These are phyloP conservation scores for Choristoneura fumiferana DNA, from an alignment of 1,140 invertebrate genomes.

Conservation along the genomic window DNA sequence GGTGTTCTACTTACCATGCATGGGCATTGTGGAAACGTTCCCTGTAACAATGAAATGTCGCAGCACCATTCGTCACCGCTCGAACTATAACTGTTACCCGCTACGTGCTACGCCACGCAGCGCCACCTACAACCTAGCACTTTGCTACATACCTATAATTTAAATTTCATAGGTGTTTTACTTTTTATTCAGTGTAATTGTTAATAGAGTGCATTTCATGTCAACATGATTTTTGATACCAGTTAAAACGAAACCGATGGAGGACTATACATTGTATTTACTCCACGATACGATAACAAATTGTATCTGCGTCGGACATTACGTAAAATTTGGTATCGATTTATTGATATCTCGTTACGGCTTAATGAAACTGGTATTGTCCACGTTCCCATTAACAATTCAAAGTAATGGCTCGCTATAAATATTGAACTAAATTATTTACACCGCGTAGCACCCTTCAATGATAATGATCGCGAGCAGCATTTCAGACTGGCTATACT, in stretches of 20 bases:
- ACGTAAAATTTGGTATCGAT: constrained; percentile 1
- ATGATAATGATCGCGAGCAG: no score
- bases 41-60: background rate
- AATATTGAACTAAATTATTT: background rate
- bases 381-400: constrained; percentile 6
- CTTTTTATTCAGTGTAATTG: constrained; percentile 51
- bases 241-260: no score
- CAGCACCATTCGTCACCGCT: background rate
- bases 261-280: no score
- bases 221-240: no score
- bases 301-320: background rate
- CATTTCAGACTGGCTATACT: no score
- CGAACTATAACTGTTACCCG: constrained; percentile 43
- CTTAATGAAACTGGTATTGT: constrained; percentile 8
- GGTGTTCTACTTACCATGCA: no score
- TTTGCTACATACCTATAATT: constrained; percentile 38
- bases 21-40: background rate
- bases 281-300: no score
- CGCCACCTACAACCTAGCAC: constrained; percentile 53
- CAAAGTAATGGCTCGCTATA: background rate
- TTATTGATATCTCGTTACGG: constrained; percentile 5
- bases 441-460: background rate
- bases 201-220: no score
- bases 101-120: constrained; percentile 53
- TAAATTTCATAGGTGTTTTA: constrained; percentile 42